phyloP scores from a whole-genome alignment of 2,888 invertebrate genomes.

The Coremacera marginata region DNA sequence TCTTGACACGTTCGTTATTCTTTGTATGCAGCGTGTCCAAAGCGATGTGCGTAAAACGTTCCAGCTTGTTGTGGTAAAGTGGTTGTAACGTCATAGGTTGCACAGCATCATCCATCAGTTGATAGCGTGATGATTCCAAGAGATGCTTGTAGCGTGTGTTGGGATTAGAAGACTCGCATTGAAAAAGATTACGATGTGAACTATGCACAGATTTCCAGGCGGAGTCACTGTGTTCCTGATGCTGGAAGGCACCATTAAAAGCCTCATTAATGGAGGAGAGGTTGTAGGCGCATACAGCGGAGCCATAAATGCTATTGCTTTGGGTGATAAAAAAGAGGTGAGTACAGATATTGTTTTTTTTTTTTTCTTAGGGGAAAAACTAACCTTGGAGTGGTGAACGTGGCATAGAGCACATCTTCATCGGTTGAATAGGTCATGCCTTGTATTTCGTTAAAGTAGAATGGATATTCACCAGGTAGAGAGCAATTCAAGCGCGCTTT shows the following conservation, averaged over 20 bases:
- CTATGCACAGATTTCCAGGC: conserved; percentile 81
- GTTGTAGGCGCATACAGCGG: conserved; percentile 92
- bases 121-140: conserved; percentile 80
- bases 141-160: conserved; percentile 68
- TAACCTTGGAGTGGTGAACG: conserved; percentile 85
- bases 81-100: conserved; percentile 80
- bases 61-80: conserved; percentile 78
- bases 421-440: conserved; percentile 82
- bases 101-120: conserved; percentile 89
- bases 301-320: conserved; percentile 89
- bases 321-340: conserved; percentile 44
- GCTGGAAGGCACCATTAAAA: conserved; percentile 88
- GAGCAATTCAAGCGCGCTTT: conserved; percentile 90
- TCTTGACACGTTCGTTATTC: conserved; percentile 76
- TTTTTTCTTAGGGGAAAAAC: conserved; percentile 43
- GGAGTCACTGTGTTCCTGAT: conserved; percentile 81
- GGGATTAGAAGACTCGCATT: conserved; percentile 71
- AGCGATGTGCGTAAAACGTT: conserved; percentile 82
- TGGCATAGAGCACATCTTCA: conserved; percentile 84
- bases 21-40: conserved; percentile 83
- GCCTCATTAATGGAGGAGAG: conserved; percentile 83
- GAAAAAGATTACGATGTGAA: conserved; percentile 74
- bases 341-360: background rate
- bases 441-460: conserved; percentile 91
- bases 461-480: conserved; percentile 86